Evolutionary conservation across 2,888 invertebrate species (phyloP).

Genomic region (Opisthograptis luteolata): DNA sequence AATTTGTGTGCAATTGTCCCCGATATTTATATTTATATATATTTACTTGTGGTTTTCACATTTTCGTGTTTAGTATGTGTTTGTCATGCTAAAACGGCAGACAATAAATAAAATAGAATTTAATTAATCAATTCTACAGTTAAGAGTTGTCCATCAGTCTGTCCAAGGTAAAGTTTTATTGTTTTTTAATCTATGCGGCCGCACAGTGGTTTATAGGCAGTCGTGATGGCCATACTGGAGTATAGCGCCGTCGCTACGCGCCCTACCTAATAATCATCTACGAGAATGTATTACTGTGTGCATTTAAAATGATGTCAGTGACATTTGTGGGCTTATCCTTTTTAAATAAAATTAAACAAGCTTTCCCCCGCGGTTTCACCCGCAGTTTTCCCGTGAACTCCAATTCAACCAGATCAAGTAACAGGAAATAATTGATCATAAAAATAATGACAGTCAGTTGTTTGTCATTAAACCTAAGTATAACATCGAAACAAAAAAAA

Average conservation of each 20-base stretch:
- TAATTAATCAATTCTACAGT: conserved; percentile 36
- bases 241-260: conserved; percentile 44
- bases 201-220: conserved; percentile 46
- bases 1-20: too few species aligned
- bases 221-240: conserved; percentile 28
- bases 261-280: too few species aligned
- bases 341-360: background rate
- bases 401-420: too few species aligned
- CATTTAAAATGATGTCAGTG: conserved; percentile 9
- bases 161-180: conserved; percentile 64
- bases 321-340: conserved; percentile 1
- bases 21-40: too few species aligned
- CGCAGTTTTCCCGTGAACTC: too few species aligned
- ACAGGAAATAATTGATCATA: too few species aligned
- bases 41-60: too few species aligned
- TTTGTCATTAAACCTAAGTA: too few species aligned
- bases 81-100: background rate
- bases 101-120: conserved; percentile 7
- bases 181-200: conserved; percentile 60
- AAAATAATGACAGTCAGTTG: too few species aligned
- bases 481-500: too few species aligned
- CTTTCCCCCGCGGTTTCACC: too few species aligned
- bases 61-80: too few species aligned
- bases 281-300: conserved; percentile 1
- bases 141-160: conserved; percentile 16